Conservation (phyloP, 1,140 invertebrate species). For the Aphelenchoides fujianensis region DNA sequence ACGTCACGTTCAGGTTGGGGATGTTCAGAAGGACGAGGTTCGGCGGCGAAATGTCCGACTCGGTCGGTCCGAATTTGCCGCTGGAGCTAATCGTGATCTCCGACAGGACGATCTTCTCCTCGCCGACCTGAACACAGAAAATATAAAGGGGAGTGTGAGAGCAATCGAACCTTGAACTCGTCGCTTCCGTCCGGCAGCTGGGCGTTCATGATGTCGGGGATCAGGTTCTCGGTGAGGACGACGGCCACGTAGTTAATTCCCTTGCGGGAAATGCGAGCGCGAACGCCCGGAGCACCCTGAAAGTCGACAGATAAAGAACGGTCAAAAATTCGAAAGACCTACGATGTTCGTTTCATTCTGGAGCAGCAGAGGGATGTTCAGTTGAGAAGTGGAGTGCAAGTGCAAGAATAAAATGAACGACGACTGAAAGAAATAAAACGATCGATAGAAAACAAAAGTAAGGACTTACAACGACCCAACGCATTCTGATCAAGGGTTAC, state of each 20-base stretch:
- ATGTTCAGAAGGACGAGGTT: constrained; percentile 19
- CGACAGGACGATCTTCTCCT: constrained; percentile 17
- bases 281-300: constrained; percentile 43
- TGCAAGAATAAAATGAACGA: background rate
- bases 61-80: background rate
- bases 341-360: constrained; percentile 34
- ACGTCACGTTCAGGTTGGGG: constrained; percentile 13
- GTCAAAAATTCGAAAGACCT: constrained; percentile 29
- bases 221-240: constrained; percentile 34
- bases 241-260: constrained; percentile 44
- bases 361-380: constrained; percentile 27
- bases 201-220: constrained; percentile 38
- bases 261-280: constrained; percentile 38
- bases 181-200: background rate
- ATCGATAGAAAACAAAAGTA: too few relatives aligned
- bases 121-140: constrained; percentile 1
- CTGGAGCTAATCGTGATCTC: constrained; percentile 20
- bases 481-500: too few relatives aligned
- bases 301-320: constrained; percentile 17
- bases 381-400: background rate
- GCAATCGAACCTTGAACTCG: background rate
- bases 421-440: too few relatives aligned
- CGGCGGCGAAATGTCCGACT: constrained; percentile 18
- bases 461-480: constrained; percentile 19
- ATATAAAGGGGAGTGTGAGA: too few relatives aligned